Conservation (phyloP, 2,888 invertebrate species). For the Hypsopygia costalis region DNA sequence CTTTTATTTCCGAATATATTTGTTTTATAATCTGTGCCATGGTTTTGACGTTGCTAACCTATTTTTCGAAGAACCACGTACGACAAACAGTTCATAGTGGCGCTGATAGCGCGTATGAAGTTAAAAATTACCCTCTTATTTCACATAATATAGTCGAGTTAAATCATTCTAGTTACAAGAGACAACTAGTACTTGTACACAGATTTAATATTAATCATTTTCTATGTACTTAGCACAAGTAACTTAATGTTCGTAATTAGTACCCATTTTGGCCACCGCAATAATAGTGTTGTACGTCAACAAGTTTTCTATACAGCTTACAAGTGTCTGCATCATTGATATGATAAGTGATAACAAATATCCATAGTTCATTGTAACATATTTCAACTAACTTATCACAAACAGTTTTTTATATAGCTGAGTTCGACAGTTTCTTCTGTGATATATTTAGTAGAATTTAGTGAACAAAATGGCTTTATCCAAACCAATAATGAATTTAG, state of each 20-base stretch:
- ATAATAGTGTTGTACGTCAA: neutral
- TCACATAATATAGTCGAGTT: too few species aligned
- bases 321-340: conserved; percentile 10
- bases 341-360: conserved; percentile 7
- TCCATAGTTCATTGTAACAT: conserved; percentile 9
- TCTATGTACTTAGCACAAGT: too few species aligned
- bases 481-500: conserved; percentile 85
- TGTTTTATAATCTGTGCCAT: neutral
- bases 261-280: conserved; percentile 8
- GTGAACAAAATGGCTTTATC: conserved; percentile 82
- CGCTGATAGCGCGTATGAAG: neutral
- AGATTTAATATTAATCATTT: too few species aligned
- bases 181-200: too few species aligned
- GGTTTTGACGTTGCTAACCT: neutral
- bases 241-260: neutral
- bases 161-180: too few species aligned
- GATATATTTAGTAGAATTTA: conserved; percentile 7
- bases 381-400: neutral
- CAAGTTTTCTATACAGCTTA: neutral
- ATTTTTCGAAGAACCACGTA: neutral
- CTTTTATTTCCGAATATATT: neutral
- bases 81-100: neutral
- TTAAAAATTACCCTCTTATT: neutral
- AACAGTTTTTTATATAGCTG: too few species aligned
- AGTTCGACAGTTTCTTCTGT: neutral